Base-by-base conservation (phyloP, 2,113 vertebrate species). In the Myotis yumanensis region DNA sequence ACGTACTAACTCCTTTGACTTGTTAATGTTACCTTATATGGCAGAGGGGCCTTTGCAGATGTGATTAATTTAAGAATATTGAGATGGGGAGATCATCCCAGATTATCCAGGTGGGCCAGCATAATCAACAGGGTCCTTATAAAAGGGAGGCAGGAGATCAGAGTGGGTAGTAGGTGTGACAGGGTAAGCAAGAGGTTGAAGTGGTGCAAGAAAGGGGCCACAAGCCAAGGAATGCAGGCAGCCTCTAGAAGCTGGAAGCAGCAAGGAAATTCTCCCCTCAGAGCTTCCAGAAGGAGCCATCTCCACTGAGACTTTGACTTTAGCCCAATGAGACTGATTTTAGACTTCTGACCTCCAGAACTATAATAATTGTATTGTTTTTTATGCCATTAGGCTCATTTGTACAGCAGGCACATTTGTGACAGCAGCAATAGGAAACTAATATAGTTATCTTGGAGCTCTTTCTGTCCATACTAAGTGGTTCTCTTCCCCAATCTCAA, bases 21-120 rank as follows among this genome's bases (percentile, higher is more conserved):
- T 69, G 9, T 51, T 69, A 84, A 18, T 91, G 35, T 48, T n/a
- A 64, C 32, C 18, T 35, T 77, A 28, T 14, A 43, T 59, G 90
- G 25, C 80, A 91, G 46, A 79, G 84, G 37, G 68, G 62, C 59
- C 68, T 95, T 93, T 54, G 89, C 48, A 79, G 57, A 48, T 86
- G 22, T 71, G 51, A 79, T 80, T 57, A 43, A 85, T 43, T 69
- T 62, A 77, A 91, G 68, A 54, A 48, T 81, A 52, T 77, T 89
- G 62, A 82, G n/a, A 20, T 86, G 64, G 83, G 28, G 9, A 85
- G 59, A 43, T 20, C 57, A 85, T 80, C 51, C 83, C 87, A n/a
- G 46, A 59, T 68, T 75, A 37, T 71, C 69, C 32, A 23, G 32
- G 72, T 51, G 3, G 86, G 52, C 85, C 28, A 20, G 32, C 7